These are phyloP conservation scores for Gorsachius magnificus DNA, from an alignment of 2,797 vertebrate species.

Conservation along the genomic window DNA sequence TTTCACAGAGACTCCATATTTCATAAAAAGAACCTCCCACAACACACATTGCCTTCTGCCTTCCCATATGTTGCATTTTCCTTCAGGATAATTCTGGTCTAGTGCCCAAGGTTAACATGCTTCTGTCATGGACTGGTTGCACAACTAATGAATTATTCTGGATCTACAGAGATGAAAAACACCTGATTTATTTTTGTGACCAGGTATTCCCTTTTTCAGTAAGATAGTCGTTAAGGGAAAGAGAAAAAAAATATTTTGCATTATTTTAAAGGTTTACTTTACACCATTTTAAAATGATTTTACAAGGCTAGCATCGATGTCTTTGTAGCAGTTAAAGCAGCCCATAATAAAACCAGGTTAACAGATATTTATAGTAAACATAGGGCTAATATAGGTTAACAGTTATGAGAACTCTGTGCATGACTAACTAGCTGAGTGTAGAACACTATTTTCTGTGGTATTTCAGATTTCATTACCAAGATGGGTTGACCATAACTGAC, in stretches of 20 bases:
- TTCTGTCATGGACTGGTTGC: not conserved
- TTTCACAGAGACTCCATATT: slow-evolving; percentile 21
- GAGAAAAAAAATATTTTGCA: not conserved
- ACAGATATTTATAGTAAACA: not conserved
- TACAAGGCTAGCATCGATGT: not conserved
- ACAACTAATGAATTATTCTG: not conserved
- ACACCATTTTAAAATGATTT: not conserved
- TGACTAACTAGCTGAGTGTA: not conserved
- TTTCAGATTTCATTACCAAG: not conserved
- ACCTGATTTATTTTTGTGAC: not conserved
- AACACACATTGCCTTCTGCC: slow-evolving; percentile 33
- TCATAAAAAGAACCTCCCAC: slow-evolving; percentile 51
- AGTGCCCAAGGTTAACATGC: not conserved
- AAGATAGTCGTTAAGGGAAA: not conserved
- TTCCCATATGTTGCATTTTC: slow-evolving; percentile 40
- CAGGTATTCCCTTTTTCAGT: not conserved
- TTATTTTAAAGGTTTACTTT: not conserved
- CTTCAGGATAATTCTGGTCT: not conserved
- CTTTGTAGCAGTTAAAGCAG: not conserved
- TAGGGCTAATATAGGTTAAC: not conserved
- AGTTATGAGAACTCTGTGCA: not conserved
- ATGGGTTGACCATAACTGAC: not conserved
- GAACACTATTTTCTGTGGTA: not conserved
- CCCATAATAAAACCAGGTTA: not conserved
- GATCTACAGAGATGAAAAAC: not conserved